Base-by-base conservation (phyloP, 1,140 invertebrate species). In the Euura lappo region DNA sequence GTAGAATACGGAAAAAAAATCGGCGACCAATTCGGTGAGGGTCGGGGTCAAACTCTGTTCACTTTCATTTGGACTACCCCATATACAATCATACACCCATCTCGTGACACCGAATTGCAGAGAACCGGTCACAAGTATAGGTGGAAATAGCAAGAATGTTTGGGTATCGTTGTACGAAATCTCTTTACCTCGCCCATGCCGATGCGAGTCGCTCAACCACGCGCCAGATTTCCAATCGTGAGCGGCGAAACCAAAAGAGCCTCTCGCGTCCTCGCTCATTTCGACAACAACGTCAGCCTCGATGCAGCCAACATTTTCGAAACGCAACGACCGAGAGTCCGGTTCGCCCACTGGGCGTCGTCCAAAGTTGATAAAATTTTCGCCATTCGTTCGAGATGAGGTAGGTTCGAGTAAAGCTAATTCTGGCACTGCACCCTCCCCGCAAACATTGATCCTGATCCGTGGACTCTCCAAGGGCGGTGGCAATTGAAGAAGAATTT, bases 361-460 rank as follows among this genome's bases (percentile, higher is more conserved):
- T 44, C 76, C 76, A 72, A 85, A 85, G 44, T 75, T 76, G 44
- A 81, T 45, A 45, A 74, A 68, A 45, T 47, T 44, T 47, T 42
- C 44, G 47, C 69, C 75, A 43, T 74, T 75, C 6, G 45, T 70
- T 42, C 67, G 64, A 11, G 42, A 64, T 42, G 67, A 7, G 0
- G 44, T 4, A 6, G 84, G 83, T 10, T 83, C 78, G 1, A 80
- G 65, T 8, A 86, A 71, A 13, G 44, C 65, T n/a, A 85, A 72
- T 83, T 82, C 75, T n/a, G 85, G 83, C 7, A 85, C 74, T 45
- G 79, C 84, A 69, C 79, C 72, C 71, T 85, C 80, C 4, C 85
- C 85, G 11, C 72, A 11, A n/a, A 86, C 47, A 65, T 81, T 80
- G n/a, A 85, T 43, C 0, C 11, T 68, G 2, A 79, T 70, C 45